These are phyloP conservation scores for Chrysomallon squamiferum DNA, from an alignment of 1,140 invertebrate genomes.

Conservation along the genomic window DNA sequence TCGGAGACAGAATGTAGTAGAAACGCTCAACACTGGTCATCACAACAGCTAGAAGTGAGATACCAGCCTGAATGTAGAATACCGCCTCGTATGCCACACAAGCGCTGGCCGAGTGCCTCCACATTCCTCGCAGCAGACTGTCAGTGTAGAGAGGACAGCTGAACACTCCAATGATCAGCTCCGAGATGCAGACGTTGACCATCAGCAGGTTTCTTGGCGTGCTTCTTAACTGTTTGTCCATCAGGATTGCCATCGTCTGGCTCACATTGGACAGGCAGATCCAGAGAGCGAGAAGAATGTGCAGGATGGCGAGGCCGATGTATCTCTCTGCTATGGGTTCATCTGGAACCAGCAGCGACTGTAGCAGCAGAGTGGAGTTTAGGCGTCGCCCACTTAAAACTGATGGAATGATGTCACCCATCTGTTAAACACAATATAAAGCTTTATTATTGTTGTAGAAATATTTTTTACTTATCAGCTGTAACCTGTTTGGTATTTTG, in stretches of 20 bases:
- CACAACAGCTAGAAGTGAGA: not conserved
- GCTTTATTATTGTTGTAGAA: no score
- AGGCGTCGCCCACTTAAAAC: no score
- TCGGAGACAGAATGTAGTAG: slow-evolving; percentile 4
- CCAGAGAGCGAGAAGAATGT: slow-evolving; percentile 3
- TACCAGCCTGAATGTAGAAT: not conserved
- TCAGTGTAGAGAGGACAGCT: slow-evolving; percentile 1
- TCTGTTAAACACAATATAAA: no score
- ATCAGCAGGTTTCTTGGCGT: slow-evolving; percentile 1
- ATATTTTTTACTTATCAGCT: no score
- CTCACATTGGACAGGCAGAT: not conserved
- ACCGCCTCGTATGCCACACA: not conserved
- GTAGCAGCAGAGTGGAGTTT: not conserved
- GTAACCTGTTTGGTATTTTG: no score
- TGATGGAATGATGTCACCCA: no score
- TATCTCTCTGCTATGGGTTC: not conserved
- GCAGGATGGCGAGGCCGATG: not conserved
- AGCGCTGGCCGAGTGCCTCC: not conserved
- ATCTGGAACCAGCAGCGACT: not conserved
- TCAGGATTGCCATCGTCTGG: not conserved
- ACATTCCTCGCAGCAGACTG: not conserved
- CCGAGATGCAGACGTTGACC: not conserved
- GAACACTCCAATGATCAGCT: slow-evolving; percentile 2
- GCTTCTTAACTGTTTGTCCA: not conserved
- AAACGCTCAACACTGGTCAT: not conserved